Evolutionary conservation across 2,888 invertebrate species (phyloP).

Genomic region (Hofmannophila pseudospretella): DNA sequence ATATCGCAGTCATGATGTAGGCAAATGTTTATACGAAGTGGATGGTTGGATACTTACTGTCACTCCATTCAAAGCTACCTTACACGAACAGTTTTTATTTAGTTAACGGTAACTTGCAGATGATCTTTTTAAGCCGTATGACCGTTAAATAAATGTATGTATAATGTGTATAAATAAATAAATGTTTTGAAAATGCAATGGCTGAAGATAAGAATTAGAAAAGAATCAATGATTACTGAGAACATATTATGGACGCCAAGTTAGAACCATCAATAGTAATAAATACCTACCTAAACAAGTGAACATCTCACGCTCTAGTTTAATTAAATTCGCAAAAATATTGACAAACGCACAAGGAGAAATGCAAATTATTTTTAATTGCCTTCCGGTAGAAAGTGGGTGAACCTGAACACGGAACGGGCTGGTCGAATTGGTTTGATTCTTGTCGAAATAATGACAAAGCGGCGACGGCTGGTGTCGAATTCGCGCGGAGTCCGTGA

Average conservation of each 20-base stretch:
- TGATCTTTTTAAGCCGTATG: constrained; percentile 15
- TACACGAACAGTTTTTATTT: neutral
- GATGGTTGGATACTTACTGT: neutral
- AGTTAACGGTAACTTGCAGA: constrained; percentile 16
- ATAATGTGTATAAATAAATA: neutral
- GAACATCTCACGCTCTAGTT: constrained; percentile 23
- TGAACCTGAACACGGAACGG: constrained; percentile 60
- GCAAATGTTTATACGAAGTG: neutral
- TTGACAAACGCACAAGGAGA: constrained; percentile 56
- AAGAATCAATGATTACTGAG: too few species aligned
- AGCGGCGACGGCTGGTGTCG: constrained; percentile 31
- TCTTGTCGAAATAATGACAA: constrained; percentile 59
- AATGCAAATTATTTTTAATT: constrained; percentile 74
- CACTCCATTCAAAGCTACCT: neutral
- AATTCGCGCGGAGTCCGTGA: constrained; percentile 25
- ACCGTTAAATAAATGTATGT: constrained; percentile 2
- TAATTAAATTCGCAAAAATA: constrained; percentile 39
- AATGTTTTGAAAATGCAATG: too few species aligned
- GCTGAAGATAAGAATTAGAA: too few species aligned
- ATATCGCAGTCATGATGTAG: neutral
- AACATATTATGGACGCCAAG: too few species aligned
- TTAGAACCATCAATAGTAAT: too few species aligned
- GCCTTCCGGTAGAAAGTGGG: constrained; percentile 74
- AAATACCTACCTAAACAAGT: too few species aligned
- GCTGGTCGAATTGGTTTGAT: constrained; percentile 50